Conservation (phyloP, 2,113 vertebrate genomes). For the Leptocoma aspasia region DNA sequence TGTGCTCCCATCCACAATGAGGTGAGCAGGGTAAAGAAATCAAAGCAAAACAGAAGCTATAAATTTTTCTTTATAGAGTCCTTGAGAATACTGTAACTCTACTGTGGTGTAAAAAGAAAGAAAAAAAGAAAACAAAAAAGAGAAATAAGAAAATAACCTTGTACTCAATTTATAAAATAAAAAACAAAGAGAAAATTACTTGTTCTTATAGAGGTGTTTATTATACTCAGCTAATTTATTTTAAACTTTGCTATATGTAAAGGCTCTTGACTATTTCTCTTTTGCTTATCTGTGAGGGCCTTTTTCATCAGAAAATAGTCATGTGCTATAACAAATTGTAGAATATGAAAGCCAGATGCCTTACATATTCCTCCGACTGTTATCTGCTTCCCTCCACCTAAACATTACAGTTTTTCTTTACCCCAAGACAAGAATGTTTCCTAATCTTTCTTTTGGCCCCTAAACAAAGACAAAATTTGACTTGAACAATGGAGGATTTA, state of each 20-base stretch:
- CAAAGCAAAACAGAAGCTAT: neutral
- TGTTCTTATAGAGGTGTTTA: neutral
- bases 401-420: neutral
- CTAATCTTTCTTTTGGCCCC: neutral
- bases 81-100: neutral
- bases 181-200: neutral
- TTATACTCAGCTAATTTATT: neutral
- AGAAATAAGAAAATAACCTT: neutral
- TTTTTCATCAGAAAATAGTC: neutral
- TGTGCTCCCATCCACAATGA: neutral
- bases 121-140: neutral
- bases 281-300: neutral
- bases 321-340: neutral
- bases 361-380: neutral
- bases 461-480: slow-evolving; percentile 9
- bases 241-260: neutral
- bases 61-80: neutral
- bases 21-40: neutral
- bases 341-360: slow-evolving; percentile 21
- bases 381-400: neutral
- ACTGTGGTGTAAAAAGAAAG: neutral
- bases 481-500: neutral
- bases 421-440: neutral
- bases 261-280: neutral
- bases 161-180: neutral